These are phyloP conservation scores for Pinctada fucata DNA, from an alignment of 2,888 invertebrate species.

Conservation along the genomic window DNA sequence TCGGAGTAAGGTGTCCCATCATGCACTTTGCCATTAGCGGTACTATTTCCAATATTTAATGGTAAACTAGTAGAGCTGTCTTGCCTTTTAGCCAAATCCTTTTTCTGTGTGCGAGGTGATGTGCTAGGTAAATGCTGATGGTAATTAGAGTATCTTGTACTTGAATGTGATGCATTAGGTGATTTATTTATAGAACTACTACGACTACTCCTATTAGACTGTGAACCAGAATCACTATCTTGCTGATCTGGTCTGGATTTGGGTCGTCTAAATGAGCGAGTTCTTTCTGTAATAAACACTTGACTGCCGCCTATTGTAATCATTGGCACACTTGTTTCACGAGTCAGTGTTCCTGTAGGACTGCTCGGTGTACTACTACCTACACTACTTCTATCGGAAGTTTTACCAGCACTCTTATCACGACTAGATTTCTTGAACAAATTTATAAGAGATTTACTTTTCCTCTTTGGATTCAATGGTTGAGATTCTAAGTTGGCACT, in stretches of 20 bases:
- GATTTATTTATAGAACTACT: background rate
- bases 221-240: constrained; percentile 19
- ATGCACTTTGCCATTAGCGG: background rate
- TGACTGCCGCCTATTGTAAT: constrained; percentile 57
- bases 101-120: constrained; percentile 6
- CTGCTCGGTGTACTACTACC: constrained; percentile 50
- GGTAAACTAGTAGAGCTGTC: constrained; percentile 18
- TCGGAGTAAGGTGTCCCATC: background rate
- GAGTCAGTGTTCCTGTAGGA: constrained; percentile 44
- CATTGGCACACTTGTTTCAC: constrained; percentile 50
- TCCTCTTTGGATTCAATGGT: constrained; percentile 29
- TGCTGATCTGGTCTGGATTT: constrained; percentile 36
- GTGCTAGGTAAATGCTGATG: background rate
- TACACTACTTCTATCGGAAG: constrained; percentile 25
- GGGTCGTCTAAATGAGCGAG: constrained; percentile 62
- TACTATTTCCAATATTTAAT: constrained; percentile 1
- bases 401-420: constrained; percentile 6
- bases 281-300: constrained; percentile 61
- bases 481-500: constrained; percentile 33
- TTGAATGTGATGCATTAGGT: constrained; percentile 12
- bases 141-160: background rate
- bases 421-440: constrained; percentile 32
- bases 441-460: constrained; percentile 40
- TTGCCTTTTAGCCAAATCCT: constrained; percentile 10
- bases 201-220: constrained; percentile 1